phyloP scores from a whole-genome alignment of 2,113 vertebrate genomes.

The Panthera leo region DNA sequence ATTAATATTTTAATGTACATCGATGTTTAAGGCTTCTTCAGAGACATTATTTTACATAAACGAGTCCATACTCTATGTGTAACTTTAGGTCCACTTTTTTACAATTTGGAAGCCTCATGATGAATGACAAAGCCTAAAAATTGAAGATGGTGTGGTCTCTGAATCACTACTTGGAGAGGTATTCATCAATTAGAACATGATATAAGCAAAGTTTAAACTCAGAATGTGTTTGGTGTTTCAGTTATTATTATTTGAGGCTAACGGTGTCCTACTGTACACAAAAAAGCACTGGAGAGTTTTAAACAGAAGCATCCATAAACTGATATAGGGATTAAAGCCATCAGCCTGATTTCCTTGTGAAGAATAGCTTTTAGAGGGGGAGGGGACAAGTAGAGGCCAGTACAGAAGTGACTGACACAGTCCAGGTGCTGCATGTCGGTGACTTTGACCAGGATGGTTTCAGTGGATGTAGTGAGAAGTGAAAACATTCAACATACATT shows the following conservation, averaged over 20 bases:
- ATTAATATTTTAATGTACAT: not conserved
- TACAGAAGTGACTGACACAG: not conserved
- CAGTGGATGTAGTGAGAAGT: not conserved
- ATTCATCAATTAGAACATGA: not conserved
- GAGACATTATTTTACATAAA: not conserved
- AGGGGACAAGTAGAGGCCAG: not conserved
- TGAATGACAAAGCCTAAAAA: not conserved
- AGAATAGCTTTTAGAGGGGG: not conserved
- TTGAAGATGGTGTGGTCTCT: not conserved
- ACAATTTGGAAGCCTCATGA: not conserved
- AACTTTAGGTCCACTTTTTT: not conserved
- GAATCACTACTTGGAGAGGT: not conserved
- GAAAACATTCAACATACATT: not conserved
- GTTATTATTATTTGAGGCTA: not conserved
- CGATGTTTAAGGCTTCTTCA: not conserved
- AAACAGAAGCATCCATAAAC: not conserved
- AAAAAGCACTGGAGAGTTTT: not conserved
- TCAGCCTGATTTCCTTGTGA: not conserved
- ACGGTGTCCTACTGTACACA: not conserved
- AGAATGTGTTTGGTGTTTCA: not conserved
- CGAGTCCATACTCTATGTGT: not conserved
- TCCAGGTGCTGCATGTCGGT: accelerated
- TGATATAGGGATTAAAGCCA: not conserved
- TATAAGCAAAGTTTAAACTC: not conserved
- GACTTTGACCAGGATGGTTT: not conserved